A percentile compares a stretch with the other conserved stretches of the same genome.
These are phyloP conservation scores for Phania funesta DNA, from an alignment of 2,888 invertebrate genomes.

Conservation along the genomic window DNA sequence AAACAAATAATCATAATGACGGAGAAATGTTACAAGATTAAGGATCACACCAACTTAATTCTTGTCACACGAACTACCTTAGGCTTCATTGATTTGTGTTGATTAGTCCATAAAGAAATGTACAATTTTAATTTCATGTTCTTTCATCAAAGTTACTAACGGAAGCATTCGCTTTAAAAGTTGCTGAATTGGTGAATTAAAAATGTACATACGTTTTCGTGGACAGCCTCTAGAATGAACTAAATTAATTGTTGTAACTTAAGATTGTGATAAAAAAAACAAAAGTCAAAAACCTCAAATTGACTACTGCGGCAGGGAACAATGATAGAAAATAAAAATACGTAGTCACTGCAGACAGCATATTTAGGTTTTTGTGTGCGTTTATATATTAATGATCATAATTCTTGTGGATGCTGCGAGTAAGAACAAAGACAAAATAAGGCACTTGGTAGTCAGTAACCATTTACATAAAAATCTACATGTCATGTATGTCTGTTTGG, in stretches of 20 bases:
- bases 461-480: not conserved
- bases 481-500: not conserved
- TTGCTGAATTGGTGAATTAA: not conserved
- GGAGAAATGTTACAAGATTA: too few species aligned
- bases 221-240: not conserved
- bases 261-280: not conserved
- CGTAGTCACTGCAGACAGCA: constrained; percentile 29
- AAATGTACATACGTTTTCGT: not conserved
- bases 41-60: too few species aligned
- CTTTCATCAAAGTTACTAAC: too few species aligned
- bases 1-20: too few species aligned
- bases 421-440: not conserved
- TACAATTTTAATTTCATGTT: too few species aligned
- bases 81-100: too few species aligned
- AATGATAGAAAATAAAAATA: not conserved
- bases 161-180: too few species aligned
- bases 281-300: not conserved
- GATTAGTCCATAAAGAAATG: too few species aligned
- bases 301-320: not conserved
- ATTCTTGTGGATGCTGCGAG: constrained; percentile 4
- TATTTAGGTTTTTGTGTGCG: not conserved
- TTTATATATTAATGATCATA: constrained; percentile 9
- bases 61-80: too few species aligned
- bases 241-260: not conserved
- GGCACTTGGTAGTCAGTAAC: not conserved